Evolutionary conservation across 92 coral and sea anemone genomes (phyloP), one percentile per base, ranked within the genome.

Genomic region (Porites evermanni): DNA sequence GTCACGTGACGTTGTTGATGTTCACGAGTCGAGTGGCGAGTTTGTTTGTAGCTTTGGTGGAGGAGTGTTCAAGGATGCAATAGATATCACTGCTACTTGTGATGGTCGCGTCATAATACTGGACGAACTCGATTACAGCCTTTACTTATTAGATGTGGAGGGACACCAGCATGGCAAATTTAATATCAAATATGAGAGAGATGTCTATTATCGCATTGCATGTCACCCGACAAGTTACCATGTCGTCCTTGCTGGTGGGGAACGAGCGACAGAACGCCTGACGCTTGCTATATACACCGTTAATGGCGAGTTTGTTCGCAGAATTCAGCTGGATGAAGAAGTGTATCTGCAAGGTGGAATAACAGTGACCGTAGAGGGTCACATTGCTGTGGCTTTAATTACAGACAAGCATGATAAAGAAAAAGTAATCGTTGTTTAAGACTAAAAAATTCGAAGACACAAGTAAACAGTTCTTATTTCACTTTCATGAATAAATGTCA

Each of bases 221-320:
- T 71, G 20, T 19, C 75, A 71, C n/a, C 75, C 50, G 75, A 50
- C 75, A 71, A 19, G 75, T 71, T 10, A 71, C 21, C 44, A 71
- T 17, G 29, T 71, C n/a, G 75, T 21, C 75, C 47, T n/a, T 10
- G 44, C 75, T 63, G 67, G 20, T 71, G 18, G 8, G 6, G 75
- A 50, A 71, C 50, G n/a, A 32, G n/a, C 2, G 32, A 71, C 67
- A 63, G 7, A 14, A 4, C 19, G 20, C 67, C 67, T 54, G 12
- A 54, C 12, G 60, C 2, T 54, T 0, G 60, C 60, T 11, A 54
- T 54, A 54, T 54, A 10, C 60, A 54, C 60, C 13, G 14, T 13
- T 13, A 54, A 13, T 54, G 60, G 60, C 14, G 60, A 7, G 60
- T 54, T 54, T 7, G 12, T 54, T 10, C 60, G 60, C 12, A 7